These are phyloP conservation scores for Drosophila meridiana DNA, from an alignment of 2,888 invertebrate species.

Conservation along the genomic window DNA sequence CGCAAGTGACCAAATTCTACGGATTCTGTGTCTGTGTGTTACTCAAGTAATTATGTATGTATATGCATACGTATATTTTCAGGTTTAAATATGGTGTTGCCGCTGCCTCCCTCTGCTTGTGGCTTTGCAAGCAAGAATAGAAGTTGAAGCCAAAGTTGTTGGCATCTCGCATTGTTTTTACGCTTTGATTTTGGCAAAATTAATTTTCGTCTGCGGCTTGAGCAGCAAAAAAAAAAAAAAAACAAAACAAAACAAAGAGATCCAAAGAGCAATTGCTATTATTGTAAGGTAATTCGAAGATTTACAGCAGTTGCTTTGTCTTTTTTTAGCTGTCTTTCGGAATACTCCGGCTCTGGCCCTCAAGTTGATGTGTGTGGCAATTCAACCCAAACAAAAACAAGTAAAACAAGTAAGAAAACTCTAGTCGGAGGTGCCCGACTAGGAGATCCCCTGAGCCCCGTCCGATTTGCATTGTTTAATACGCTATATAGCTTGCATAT, in stretches of 20 bases:
- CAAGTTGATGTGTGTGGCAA: conserved; percentile 54
- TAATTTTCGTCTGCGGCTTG: conserved; percentile 62
- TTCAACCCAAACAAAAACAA: conserved; percentile 17
- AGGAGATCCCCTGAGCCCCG: too few species aligned
- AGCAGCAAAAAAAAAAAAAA: conserved; percentile 12
- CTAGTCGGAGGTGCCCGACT: too few species aligned
- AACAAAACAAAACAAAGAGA: conserved; percentile 36
- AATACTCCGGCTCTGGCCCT: conserved; percentile 43
- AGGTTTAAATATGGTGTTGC: conserved; percentile 30
- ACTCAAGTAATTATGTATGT: conserved; percentile 33
- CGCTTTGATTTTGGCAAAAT: conserved; percentile 70
- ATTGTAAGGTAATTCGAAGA: conserved; percentile 81
- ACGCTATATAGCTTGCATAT: too few species aligned
- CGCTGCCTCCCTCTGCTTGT: conserved; percentile 37
- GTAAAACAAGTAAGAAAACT: too few species aligned
- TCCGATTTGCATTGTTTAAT: too few species aligned
- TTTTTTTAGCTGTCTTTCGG: conserved; percentile 80
- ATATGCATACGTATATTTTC: not conserved
- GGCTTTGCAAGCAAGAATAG: conserved; percentile 59
- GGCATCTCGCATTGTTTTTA: conserved; percentile 71
- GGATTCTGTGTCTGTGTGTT: conserved; percentile 56
- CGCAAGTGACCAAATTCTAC: conserved; percentile 75
- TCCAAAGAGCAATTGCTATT: conserved; percentile 78
- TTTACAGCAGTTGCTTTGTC: conserved; percentile 78
- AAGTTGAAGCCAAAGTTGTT: conserved; percentile 47